Evolutionary conservation across 2,888 invertebrate genomes (phyloP).

Genomic region (Mythimna pallens): DNA sequence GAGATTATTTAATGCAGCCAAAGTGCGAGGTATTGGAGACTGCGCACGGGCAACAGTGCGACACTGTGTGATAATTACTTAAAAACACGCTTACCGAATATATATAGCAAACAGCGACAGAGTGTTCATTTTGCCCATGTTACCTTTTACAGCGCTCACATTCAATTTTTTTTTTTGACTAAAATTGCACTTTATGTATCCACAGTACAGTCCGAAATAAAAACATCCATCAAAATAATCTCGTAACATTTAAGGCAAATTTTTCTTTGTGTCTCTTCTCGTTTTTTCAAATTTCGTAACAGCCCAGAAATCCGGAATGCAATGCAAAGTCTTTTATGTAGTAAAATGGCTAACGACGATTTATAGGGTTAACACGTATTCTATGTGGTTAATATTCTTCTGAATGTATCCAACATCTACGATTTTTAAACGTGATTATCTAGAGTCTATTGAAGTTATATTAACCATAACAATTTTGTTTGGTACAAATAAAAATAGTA

Average conservation of each 20-base stretch:
- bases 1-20: too few species aligned
- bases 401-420: not conserved
- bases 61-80: too few species aligned
- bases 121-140: not conserved
- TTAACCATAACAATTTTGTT: too few species aligned
- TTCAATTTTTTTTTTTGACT: not conserved
- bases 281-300: too few species aligned
- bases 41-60: too few species aligned
- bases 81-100: too few species aligned
- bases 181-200: conserved; percentile 17
- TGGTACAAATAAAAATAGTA: too few species aligned
- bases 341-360: conserved; percentile 26
- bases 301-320: conserved; percentile 21
- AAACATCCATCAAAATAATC: conserved; percentile 34
- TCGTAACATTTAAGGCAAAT: too few species aligned
- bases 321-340: conserved; percentile 23
- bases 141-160: not conserved
- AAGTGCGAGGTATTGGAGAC: too few species aligned
- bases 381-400: conserved; percentile 10
- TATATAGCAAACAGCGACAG: too few species aligned
- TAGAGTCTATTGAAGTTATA: too few species aligned
- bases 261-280: too few species aligned
- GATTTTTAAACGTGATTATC: not conserved
- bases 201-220: conserved; percentile 7
- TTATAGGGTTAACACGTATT: conserved; percentile 12